Evolutionary conservation across 2,113 vertebrate species (phyloP).

Genomic region (Brachypodius melanocephalos): DNA sequence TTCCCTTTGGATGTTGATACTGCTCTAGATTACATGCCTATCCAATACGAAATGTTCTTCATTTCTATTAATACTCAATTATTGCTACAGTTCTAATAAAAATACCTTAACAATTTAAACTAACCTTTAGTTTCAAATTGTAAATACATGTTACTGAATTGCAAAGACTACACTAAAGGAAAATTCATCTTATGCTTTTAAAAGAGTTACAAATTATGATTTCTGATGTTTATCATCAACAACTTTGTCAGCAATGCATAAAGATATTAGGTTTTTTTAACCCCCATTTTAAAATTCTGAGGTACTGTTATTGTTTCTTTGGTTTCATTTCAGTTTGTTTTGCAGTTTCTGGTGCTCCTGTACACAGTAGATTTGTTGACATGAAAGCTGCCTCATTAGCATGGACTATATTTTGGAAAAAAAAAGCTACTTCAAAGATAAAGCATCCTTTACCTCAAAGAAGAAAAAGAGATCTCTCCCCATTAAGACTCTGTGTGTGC

Average conservation of each 20-base stretch:
- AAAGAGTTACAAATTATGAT: neutral
- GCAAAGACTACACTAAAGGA: neutral
- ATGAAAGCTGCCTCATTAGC: slow-evolving; percentile 60
- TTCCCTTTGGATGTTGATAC: neutral
- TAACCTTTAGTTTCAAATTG: neutral
- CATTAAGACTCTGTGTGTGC: neutral
- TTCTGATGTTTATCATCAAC: neutral
- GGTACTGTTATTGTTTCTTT: neutral
- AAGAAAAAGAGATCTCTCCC: neutral
- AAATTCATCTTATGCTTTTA: neutral
- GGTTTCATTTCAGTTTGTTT: slow-evolving; percentile 19
- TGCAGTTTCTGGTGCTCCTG: neutral
- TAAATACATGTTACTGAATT: neutral
- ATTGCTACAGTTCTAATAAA: neutral
- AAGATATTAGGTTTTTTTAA: neutral
- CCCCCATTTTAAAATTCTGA: neutral
- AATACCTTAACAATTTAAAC: neutral
- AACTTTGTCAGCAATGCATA: neutral
- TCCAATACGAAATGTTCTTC: neutral
- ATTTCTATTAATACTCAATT: neutral
- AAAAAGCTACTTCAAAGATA: slow-evolving; percentile 50
- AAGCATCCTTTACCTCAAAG: slow-evolving; percentile 31
- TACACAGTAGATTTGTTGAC: slow-evolving; percentile 7
- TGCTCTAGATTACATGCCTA: neutral
- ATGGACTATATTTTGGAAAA: slow-evolving; percentile 10